Conservation (phyloP, 2,888 invertebrate species). For the Perizoma flavofasciatum region DNA sequence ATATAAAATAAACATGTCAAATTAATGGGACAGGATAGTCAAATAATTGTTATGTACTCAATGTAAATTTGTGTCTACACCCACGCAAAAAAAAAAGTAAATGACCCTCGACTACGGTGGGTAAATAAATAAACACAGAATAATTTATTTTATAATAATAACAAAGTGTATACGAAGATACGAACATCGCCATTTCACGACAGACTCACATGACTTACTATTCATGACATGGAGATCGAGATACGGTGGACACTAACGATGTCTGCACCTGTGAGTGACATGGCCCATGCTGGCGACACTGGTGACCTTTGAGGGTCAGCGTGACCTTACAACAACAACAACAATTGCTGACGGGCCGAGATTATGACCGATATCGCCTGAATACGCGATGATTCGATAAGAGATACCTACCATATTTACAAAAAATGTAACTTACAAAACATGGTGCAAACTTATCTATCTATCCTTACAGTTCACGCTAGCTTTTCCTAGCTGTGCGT, state of each 20-base stretch:
- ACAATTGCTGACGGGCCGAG: conserved; percentile 26
- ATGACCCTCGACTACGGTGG: too few relatives aligned
- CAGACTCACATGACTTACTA: conserved; percentile 18
- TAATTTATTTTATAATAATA: neutral
- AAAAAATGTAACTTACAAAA: neutral
- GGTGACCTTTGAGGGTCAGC: conserved; percentile 33
- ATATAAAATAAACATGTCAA: too few relatives aligned
- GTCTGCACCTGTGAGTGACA: conserved; percentile 32
- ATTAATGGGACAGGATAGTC: too few relatives aligned
- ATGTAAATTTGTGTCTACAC: too few relatives aligned
- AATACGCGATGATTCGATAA: conserved; percentile 12
- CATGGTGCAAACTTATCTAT: neutral
- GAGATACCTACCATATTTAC: neutral
- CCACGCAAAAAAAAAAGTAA: too few relatives aligned
- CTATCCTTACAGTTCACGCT: too few relatives aligned
- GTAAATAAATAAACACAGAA: too few relatives aligned
- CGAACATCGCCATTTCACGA: neutral
- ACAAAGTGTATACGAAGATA: neutral
- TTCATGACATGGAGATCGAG: conserved; percentile 24
- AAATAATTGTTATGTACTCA: too few relatives aligned
- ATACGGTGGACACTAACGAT: conserved; percentile 37
- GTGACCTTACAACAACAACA: conserved; percentile 32
- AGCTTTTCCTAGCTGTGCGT: too few relatives aligned
- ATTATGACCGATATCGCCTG: conserved; percentile 30
- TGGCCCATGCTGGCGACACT: conserved; percentile 22